These are phyloP conservation scores for Centropristis striata DNA, from an alignment of 2,113 vertebrate species.

Conservation along the genomic window DNA sequence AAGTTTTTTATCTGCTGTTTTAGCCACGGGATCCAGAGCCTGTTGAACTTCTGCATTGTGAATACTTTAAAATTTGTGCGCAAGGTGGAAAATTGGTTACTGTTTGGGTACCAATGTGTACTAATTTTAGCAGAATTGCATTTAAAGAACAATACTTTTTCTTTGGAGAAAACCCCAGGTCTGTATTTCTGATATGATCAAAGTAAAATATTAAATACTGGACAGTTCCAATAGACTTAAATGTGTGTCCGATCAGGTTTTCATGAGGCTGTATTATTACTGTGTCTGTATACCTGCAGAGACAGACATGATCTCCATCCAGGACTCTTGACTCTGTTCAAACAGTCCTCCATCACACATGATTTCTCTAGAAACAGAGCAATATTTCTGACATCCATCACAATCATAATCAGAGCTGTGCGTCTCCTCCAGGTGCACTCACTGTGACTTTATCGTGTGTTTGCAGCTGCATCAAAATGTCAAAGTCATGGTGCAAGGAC, in stretches of 20 bases:
- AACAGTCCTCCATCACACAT: neutral
- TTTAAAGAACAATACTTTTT: neutral
- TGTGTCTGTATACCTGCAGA: neutral
- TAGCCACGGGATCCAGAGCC: neutral
- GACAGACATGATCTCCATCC: neutral
- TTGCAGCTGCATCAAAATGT: conserved; percentile 22
- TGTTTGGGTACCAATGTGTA: neutral
- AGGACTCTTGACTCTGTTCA: neutral
- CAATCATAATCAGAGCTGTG: neutral
- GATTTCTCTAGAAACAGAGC: neutral
- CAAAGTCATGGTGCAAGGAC: conserved; percentile 38
- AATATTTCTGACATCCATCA: neutral
- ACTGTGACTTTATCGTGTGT: neutral
- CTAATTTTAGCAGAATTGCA: neutral
- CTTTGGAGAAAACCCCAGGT: neutral
- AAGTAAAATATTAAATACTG: neutral
- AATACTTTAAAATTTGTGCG: neutral
- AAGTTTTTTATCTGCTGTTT: neutral
- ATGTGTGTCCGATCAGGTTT: neutral
- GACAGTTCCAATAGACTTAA: neutral
- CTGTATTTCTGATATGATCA: neutral
- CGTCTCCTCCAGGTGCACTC: neutral
- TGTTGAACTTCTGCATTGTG: neutral
- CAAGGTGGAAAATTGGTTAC: too few relatives aligned
- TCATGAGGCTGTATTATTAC: neutral